phyloP scores from a whole-genome alignment of 2,113 vertebrate genomes.

The Alligator mississippiensis region DNA sequence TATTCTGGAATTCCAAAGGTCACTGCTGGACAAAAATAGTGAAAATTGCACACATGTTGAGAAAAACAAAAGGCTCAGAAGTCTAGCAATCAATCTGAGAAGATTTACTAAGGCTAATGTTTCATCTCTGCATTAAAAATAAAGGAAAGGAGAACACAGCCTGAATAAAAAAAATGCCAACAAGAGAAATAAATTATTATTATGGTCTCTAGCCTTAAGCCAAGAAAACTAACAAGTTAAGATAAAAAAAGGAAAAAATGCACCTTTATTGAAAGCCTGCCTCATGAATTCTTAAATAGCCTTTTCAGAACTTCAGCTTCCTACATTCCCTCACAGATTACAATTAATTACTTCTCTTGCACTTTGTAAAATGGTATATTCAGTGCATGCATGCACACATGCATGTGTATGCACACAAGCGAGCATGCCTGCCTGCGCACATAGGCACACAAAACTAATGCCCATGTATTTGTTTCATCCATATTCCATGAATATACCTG shows the following conservation, averaged over 20 bases:
- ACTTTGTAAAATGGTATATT: conserved; percentile 1
- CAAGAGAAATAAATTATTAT: conserved; percentile 8
- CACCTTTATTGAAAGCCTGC: not conserved
- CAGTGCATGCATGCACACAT: not conserved
- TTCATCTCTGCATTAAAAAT: conserved; percentile 50
- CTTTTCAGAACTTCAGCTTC: not conserved
- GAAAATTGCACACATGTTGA: conserved; percentile 89
- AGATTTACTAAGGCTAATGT: conserved; percentile 39
- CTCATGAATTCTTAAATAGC: not conserved
- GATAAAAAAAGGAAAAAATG: not conserved
- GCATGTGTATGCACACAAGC: no score
- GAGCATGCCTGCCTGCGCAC: no score
- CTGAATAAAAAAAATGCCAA: not conserved
- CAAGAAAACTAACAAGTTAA: conserved; percentile 50
- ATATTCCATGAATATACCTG: not conserved
- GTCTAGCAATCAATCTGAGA: conserved; percentile 65
- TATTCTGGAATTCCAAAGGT: conserved; percentile 88
- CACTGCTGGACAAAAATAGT: conserved; percentile 83
- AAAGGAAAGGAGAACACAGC: conserved; percentile 19
- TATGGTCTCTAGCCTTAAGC: conserved; percentile 12
- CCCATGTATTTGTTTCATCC: not conserved
- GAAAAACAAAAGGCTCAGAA: conserved; percentile 79
- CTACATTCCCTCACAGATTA: not conserved
- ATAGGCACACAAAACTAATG: not conserved
- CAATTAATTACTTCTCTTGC: not conserved